Conservation (phyloP, 2,888 invertebrate species). For the Pomacea canaliculata region DNA sequence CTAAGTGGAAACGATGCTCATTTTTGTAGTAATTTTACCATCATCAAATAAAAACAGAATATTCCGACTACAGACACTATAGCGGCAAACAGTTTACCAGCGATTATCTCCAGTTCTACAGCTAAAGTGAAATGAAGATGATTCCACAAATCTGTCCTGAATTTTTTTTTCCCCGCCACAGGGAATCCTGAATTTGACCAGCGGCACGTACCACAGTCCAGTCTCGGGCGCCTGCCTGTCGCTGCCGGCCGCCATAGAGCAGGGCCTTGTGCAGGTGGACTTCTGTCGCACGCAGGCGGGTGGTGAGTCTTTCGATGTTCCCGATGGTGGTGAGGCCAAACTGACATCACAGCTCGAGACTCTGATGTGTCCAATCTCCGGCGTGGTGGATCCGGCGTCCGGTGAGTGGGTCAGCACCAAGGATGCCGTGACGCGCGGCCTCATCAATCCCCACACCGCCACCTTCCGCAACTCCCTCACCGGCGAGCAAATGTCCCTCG, state of each 20-base stretch:
- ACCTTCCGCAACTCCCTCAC: constrained; percentile 72
- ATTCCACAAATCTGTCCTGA: too few species aligned
- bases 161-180: neutral
- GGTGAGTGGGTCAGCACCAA: constrained; percentile 76
- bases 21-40: too few species aligned
- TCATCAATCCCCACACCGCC: constrained; percentile 79
- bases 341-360: constrained; percentile 43
- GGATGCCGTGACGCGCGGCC: constrained; percentile 81
- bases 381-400: constrained; percentile 60
- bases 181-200: constrained; percentile 54
- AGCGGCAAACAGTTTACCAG: too few species aligned
- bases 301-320: constrained; percentile 35
- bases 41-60: too few species aligned
- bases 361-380: constrained; percentile 49
- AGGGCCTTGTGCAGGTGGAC: constrained; percentile 62
- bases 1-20: too few species aligned
- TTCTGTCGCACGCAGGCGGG: constrained; percentile 44
- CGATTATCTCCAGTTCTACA: too few species aligned
- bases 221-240: constrained; percentile 59
- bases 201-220: constrained; percentile 57
- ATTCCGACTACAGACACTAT: too few species aligned
- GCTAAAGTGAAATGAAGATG: too few species aligned
- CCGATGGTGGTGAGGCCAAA: neutral
- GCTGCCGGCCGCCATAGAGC: constrained; percentile 66
- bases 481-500: constrained; percentile 73